These are phyloP conservation scores for Phataginus tricuspis DNA, from an alignment of 2,797 vertebrate genomes.

Conservation along the genomic window DNA sequence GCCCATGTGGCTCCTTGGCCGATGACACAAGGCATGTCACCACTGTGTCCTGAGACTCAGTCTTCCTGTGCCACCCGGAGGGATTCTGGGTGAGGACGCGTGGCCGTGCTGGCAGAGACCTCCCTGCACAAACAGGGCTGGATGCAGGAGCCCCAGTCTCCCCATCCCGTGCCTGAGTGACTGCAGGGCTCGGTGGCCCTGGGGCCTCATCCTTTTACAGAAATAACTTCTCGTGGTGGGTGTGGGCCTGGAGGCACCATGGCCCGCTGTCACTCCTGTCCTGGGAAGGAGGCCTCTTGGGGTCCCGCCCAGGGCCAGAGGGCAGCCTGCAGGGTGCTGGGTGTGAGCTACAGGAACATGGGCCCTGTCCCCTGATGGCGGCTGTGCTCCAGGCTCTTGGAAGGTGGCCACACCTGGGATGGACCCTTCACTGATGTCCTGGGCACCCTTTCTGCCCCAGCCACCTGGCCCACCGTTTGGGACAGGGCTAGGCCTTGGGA, in stretches of 20 bases:
- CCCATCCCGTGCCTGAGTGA: background rate
- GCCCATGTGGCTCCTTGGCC: background rate
- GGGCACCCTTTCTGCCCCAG: background rate
- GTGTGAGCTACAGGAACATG: fast-evolving
- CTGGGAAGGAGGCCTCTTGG: background rate
- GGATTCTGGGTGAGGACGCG: fast-evolving
- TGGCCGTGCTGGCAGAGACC: fast-evolving
- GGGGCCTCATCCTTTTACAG: constrained; percentile 56
- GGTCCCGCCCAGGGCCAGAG: background rate
- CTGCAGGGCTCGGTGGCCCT: background rate
- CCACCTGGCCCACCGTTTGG: fast-evolving
- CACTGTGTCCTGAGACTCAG: fast-evolving
- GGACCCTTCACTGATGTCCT: background rate
- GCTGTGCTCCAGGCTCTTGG: background rate
- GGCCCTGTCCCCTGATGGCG: background rate
- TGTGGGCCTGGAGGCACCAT: constrained; percentile 30
- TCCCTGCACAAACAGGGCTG: fast-evolving
- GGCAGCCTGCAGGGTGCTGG: background rate
- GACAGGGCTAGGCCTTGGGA: background rate
- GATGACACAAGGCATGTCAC: background rate
- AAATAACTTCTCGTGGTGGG: constrained; percentile 39
- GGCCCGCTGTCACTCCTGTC: background rate
- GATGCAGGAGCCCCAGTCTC: background rate
- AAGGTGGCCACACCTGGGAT: background rate
- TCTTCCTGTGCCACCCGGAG: background rate